Base-by-base conservation (phyloP, 1,140 invertebrate genomes). In the Megalopta genalis region DNA sequence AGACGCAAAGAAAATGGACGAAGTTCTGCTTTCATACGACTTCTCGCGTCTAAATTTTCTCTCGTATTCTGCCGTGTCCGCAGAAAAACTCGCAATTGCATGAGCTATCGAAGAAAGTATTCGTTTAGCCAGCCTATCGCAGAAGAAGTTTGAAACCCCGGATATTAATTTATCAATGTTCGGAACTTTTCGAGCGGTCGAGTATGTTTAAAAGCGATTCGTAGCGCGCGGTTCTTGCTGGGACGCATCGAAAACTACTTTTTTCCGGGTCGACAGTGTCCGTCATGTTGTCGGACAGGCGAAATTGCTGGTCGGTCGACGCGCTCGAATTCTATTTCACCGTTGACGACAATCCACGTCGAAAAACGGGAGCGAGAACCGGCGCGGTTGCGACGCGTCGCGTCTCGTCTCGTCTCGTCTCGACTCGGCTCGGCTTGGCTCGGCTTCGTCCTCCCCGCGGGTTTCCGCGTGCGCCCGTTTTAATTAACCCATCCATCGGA, bases 401-500 rank as follows among this genome's bases (percentile, higher is more conserved):
- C n/a, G n/a, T 32, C 32, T 4, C 32, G 32, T 2, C 32, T 32
- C 32, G 32, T 2, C 32, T 32, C 32, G 32, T 2, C 32, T 32
- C 32, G 32, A 4, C 32, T 4, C 32, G 32, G 32, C 32, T 32
- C 32, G 32, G 32, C 32, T 32, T 32, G 1, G 32, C 39, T 57
- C 49, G 52, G 46, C 49, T 16, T 52, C 16, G 46, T 21, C 52
- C 32, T 25, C 32, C 60, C 62, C 63, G 59, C 27, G 18, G 6
- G 10, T 73, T 84, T 81, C 73, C 42, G 72, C 68, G 39, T 75
- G 66, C 54, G 14, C 59, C 21, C 68, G 66, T 73, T 72, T 85
- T 84, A 85, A 85, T 84, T 85, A 80, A 77, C 67, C 49, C 77
- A 83, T 59, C 52, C 59, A 67, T 59, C 60, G 68, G 54, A 52